Evolutionary conservation across 2,888 invertebrate species (phyloP).

Genomic region (Silvanus unidentatus): DNA sequence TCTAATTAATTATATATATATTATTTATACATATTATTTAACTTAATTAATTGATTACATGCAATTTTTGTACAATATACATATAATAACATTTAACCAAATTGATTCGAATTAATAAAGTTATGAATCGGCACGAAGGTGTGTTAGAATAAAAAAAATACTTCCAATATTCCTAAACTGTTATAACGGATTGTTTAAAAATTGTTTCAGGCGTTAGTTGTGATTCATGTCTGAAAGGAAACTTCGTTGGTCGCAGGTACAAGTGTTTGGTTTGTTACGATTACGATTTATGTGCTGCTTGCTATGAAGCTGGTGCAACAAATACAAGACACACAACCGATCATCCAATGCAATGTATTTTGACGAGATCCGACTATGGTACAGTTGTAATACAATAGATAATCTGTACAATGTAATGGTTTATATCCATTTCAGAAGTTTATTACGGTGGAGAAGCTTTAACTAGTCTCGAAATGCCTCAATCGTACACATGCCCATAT

Average conservation of each 20-base stretch:
- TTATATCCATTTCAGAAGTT: conserved; percentile 62
- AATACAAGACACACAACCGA: conserved; percentile 90
- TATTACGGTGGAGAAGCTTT: conserved; percentile 94
- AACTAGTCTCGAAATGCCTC: conserved; percentile 83
- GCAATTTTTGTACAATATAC: no score
- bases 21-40: no score
- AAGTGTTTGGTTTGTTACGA: conserved; percentile 99
- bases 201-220: conserved; percentile 88
- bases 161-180: no score
- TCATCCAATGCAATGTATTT: conserved; percentile 98
- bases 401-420: conserved; percentile 3
- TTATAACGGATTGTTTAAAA: no score
- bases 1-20: no score
- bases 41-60: no score
- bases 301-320: conserved; percentile 88
- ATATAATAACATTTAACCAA: no score
- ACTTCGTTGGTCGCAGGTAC: conserved; percentile 95
- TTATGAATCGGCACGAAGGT: no score
- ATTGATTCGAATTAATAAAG: no score
- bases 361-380: conserved; percentile 95
- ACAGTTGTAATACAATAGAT: conserved; percentile 31
- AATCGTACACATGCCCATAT: conserved; percentile 96
- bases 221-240: conserved; percentile 97
- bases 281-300: conserved; percentile 96
- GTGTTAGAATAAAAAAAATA: no score